A percentile compares a stretch with the other conserved stretches of the same genome.
These are phyloP conservation scores for Vultur gryphus DNA, from an alignment of 2,797 vertebrate species.

Conservation along the genomic window DNA sequence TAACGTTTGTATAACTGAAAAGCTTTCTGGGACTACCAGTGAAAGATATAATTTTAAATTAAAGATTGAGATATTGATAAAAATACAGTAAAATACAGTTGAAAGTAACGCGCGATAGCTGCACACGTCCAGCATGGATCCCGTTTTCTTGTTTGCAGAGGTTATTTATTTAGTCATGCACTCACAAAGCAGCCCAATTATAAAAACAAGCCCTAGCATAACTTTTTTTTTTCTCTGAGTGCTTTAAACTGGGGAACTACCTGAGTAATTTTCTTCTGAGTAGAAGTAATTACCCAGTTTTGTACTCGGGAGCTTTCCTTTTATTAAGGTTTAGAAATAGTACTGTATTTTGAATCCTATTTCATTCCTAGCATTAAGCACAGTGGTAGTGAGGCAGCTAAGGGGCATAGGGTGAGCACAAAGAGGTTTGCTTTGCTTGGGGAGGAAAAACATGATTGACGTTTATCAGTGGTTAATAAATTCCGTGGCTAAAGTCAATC, in stretches of 20 bases:
- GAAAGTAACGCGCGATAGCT: background rate
- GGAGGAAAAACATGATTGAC: background rate
- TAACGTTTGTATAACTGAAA: background rate
- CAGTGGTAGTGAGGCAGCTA: background rate
- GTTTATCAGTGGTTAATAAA: background rate
- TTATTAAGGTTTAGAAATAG: background rate
- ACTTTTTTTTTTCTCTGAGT: background rate
- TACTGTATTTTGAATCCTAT: background rate
- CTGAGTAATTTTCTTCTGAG: background rate
- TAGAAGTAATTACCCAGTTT: background rate
- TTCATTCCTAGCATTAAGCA: background rate
- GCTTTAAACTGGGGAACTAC: background rate
- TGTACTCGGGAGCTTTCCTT: background rate
- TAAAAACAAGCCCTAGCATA: background rate
- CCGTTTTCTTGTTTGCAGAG: background rate
- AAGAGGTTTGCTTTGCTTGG: background rate
- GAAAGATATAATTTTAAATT: background rate
- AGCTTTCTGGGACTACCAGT: background rate
- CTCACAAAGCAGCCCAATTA: background rate
- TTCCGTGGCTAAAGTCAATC: background rate
- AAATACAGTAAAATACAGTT: background rate
- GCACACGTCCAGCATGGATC: rapidly evolving
- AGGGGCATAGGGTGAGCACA: background rate
- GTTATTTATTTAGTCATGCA: background rate
- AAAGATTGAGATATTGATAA: background rate